Evolutionary conservation across 1,140 invertebrate genomes (phyloP), one percentile per base, ranked within the genome.

Genomic region (Temnothorax curvispinosus): DNA sequence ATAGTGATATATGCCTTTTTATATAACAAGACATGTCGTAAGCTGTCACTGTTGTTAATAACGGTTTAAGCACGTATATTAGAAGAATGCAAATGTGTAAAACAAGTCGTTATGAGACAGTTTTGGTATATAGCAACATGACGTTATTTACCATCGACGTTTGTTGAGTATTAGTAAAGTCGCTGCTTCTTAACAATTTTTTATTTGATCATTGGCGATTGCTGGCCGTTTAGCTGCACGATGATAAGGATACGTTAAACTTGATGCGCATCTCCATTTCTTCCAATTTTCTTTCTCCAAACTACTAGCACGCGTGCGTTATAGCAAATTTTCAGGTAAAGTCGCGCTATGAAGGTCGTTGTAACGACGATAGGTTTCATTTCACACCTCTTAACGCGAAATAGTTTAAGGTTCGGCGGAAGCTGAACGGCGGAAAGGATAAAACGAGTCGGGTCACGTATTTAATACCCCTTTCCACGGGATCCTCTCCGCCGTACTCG

Each of bases 401-500:
- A 88, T 86, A 69, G 54, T 85, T 76, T 88, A 78, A 72, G 69
- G 76, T 41, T 35, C 41, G 69, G 38, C 5, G 52, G 56, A 87
- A 89, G 75, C 56, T 58, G 76, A 74, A 81, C 69, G 67, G n/a
- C 35, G 50, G 75, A 50, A 69, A 56, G 52, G 77, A 27, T 27
- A 47, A 69, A 54, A 52, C 81, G 65, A 90, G 89, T 90, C 89
- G 67, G 56, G 88, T 90, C 89, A 90, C 89, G 89, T 90, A 89
- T 90, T 90, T 90, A 90, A 90, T 90, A 89, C 87, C 65, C 60
- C 80, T 71, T 86, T 54, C 87, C 74, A 58, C 41, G 54, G 32
- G 71, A 82, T 67, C 56, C 44, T 69, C 54, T 56, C 65, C n/a
- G 32, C 32, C 44, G 56, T 21, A 47, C 64, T 84, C 84, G 76